Percentiles rank a stretch among this genome's conserved stretches.
These are phyloP conservation scores for Eptesicus fuscus DNA, from an alignment of 2,113 vertebrate species.

Conservation along the genomic window DNA sequence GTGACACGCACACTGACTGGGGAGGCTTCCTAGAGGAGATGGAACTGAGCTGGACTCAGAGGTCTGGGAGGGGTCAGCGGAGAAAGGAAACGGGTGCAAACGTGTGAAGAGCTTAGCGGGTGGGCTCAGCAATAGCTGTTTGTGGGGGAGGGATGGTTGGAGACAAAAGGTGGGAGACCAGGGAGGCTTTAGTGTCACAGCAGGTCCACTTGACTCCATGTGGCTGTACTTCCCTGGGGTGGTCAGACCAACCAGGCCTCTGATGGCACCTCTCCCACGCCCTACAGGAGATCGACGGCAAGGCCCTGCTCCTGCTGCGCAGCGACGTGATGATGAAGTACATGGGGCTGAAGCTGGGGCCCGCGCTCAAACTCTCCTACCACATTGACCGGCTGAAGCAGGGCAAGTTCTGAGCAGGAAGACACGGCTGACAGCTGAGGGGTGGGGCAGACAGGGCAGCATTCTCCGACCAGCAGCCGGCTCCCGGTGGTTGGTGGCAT, in stretches of 20 bases:
- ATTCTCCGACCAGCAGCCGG: background rate
- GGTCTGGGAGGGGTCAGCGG: background rate
- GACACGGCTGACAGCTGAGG: background rate
- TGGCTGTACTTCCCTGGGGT: background rate
- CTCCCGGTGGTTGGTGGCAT: background rate
- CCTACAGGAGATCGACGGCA: constrained; percentile 70
- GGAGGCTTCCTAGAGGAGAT: background rate
- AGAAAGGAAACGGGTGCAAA: background rate
- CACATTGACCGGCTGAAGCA: constrained; percentile 98
- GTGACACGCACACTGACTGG: background rate
- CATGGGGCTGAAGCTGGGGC: constrained; percentile 98
- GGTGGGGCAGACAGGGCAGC: background rate
- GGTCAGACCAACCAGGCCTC: background rate
- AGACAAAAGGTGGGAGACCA: background rate
- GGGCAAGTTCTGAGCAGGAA: constrained; percentile 84
- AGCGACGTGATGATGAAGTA: constrained; percentile 83
- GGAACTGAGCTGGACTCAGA: background rate
- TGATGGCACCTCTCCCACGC: background rate
- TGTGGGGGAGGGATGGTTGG: background rate
- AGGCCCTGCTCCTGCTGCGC: constrained; percentile 72
- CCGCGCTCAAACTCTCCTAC: constrained; percentile 96
- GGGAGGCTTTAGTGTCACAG: background rate
- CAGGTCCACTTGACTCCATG: background rate
- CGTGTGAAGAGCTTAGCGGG: background rate
- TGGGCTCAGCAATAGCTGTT: background rate